phyloP scores from a whole-genome alignment of 2,797 vertebrate species.

The Anguilla anguilla region DNA sequence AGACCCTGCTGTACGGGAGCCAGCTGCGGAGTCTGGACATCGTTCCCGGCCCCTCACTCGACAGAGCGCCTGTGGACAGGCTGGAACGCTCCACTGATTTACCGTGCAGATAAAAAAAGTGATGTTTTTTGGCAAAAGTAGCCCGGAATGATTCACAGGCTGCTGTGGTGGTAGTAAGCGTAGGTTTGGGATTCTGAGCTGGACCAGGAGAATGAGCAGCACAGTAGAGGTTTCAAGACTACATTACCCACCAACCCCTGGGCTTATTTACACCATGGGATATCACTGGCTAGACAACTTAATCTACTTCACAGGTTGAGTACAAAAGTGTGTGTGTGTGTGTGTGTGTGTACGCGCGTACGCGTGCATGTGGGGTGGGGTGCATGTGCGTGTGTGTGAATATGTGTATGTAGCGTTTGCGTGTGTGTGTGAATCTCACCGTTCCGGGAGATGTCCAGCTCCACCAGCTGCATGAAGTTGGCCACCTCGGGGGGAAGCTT shows the following conservation, averaged over 20 bases:
- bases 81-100: background rate
- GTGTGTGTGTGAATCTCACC: conserved; percentile 65
- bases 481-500: conserved; percentile 95
- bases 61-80: background rate
- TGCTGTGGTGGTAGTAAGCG: background rate
- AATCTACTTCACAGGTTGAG: background rate
- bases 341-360: conserved; percentile 23
- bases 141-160: background rate
- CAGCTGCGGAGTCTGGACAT: background rate
- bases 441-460: conserved; percentile 95
- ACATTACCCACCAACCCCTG: background rate
- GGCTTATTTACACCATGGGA: background rate
- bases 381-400: background rate
- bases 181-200: background rate
- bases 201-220: background rate
- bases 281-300: background rate
- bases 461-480: conserved; percentile 99
- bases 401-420: background rate
- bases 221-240: background rate
- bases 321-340: background rate
- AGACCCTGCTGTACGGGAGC: background rate
- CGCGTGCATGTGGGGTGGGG: background rate
- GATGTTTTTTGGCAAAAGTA: background rate
- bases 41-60: background rate
- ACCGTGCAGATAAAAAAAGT: background rate